A percentile compares a stretch with the other conserved stretches of the same genome.
These are phyloP conservation scores for Anolis carolinensis DNA, from an alignment of 2,113 vertebrate genomes.

Conservation along the genomic window DNA sequence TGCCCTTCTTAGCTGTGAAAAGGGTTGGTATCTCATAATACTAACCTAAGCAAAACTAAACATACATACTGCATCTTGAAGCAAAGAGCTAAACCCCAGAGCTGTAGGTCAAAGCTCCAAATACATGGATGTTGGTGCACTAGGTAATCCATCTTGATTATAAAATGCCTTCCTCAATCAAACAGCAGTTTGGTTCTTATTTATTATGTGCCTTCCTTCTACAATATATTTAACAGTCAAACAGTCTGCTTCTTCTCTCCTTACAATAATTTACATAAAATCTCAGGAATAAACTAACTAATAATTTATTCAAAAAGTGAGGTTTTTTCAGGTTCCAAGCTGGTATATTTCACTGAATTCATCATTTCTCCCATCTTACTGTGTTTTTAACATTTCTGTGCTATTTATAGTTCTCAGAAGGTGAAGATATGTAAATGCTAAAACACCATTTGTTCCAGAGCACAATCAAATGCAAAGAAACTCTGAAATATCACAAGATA, in stretches of 20 bases:
- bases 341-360: conserved; percentile 3
- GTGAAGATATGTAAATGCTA: conserved; percentile 41
- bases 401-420: conserved; percentile 42
- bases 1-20: neutral
- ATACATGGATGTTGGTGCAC: neutral
- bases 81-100: neutral
- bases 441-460: conserved; percentile 26
- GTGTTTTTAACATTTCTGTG: conserved; percentile 36
- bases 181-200: neutral
- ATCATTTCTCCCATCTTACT: conserved; percentile 10
- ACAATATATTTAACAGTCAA: neutral
- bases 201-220: conserved; percentile 6
- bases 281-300: neutral
- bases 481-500: conserved; percentile 35
- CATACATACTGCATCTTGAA: conserved; percentile 11
- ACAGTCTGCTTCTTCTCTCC: neutral
- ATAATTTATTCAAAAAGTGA: conserved; percentile 10
- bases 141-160: conserved; percentile 7
- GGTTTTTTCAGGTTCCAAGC: neutral
- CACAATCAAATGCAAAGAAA: conserved; percentile 28
- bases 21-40: neutral
- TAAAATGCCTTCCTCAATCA: neutral
- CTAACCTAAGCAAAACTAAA: conserved; percentile 11
- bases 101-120: neutral
- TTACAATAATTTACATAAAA: neutral